Conservation (phyloP, 2,888 invertebrate species). For the Acleris sparsana region DNA sequence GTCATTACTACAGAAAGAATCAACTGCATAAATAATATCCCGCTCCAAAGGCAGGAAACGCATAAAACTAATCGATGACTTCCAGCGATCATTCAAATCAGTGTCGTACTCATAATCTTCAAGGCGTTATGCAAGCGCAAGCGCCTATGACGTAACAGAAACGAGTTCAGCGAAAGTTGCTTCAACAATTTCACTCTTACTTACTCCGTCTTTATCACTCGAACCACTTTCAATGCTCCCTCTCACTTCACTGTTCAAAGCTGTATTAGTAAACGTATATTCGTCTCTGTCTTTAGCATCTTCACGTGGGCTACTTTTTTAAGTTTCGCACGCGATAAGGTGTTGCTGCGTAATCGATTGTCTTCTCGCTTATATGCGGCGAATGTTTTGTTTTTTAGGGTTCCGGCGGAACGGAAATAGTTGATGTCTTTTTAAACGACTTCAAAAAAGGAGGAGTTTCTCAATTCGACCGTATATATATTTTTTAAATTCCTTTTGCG, state of each 20-base stretch:
- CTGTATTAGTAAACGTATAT: conserved; percentile 33
- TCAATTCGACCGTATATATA: too few relatives aligned
- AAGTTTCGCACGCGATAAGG: conserved; percentile 69
- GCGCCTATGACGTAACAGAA: conserved; percentile 76
- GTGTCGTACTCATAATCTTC: conserved; percentile 78
- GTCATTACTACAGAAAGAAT: background rate
- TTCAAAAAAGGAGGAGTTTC: too few relatives aligned
- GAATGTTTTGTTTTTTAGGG: conserved; percentile 46
- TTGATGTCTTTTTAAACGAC: conserved; percentile 28
- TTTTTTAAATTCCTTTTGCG: conserved; percentile 13
- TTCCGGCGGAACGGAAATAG: conserved; percentile 30
- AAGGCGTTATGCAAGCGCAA: conserved; percentile 65
- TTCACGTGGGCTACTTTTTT: conserved; percentile 71
- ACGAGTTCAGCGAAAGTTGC: conserved; percentile 80
- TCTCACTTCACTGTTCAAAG: conserved; percentile 42
- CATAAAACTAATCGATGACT: conserved; percentile 66
- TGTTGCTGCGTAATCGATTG: conserved; percentile 72
- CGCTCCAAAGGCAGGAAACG: conserved; percentile 58
- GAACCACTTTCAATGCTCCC: conserved; percentile 46
- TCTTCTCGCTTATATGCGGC: conserved; percentile 60
- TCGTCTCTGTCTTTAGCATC: conserved; percentile 63
- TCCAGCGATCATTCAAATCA: conserved; percentile 75
- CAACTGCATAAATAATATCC: conserved; percentile 24
- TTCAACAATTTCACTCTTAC: conserved; percentile 77
- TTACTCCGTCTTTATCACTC: conserved; percentile 56